Conservation (phyloP, 1,140 invertebrate species). For the Ooceraea biroi region DNA sequence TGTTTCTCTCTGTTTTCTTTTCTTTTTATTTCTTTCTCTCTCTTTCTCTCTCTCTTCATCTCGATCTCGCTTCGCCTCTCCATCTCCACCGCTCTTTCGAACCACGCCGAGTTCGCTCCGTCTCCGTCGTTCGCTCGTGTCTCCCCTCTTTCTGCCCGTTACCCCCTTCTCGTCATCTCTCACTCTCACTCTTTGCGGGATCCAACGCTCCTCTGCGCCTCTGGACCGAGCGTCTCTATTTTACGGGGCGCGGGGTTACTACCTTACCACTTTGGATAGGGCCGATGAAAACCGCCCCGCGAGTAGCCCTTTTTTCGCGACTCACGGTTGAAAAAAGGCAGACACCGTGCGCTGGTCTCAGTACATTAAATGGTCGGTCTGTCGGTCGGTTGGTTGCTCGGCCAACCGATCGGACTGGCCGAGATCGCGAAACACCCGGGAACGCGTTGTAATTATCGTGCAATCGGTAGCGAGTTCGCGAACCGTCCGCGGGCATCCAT, state of each 20-base stretch:
- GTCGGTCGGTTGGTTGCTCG: neutral
- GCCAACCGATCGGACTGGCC: slow-evolving; percentile 15
- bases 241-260: slow-evolving; percentile 67
- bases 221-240: slow-evolving; percentile 65
- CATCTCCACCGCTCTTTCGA: slow-evolving; percentile 62
- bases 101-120: slow-evolving; percentile 52
- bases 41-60: slow-evolving; percentile 47
- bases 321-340: neutral
- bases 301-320: neutral
- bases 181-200: slow-evolving; percentile 22
- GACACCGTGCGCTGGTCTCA: neutral
- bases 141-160: neutral
- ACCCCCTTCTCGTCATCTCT: neutral
- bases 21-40: slow-evolving; percentile 51
- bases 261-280: slow-evolving; percentile 44
- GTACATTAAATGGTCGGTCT: neutral
- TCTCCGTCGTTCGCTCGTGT: slow-evolving; percentile 46
- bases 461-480: slow-evolving; percentile 41
- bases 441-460: slow-evolving; percentile 55
- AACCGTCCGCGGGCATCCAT: slow-evolving; percentile 32
- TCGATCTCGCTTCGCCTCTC: slow-evolving; percentile 12
- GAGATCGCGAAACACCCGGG: slow-evolving; percentile 27
- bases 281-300: slow-evolving; percentile 32
- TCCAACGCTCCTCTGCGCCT: neutral
- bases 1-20: slow-evolving; percentile 31